Evolutionary conservation across 1,140 invertebrate genomes (phyloP).

Genomic region (Drosophila kohkoa): DNA sequence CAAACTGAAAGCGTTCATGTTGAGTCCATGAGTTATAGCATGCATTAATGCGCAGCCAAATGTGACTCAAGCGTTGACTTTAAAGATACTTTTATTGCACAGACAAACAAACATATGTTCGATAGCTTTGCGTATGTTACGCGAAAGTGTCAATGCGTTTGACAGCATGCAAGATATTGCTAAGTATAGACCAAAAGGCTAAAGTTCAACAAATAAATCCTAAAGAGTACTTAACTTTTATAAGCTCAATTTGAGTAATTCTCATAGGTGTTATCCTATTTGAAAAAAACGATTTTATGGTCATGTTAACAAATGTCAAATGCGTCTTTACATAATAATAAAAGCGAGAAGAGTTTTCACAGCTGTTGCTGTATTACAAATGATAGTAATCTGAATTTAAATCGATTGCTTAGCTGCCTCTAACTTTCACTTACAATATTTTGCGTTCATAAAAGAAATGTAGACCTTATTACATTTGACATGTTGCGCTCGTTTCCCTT

Average conservation of each 20-base stretch:
- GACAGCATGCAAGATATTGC: background rate
- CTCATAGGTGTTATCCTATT: too few relatives aligned
- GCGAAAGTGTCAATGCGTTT: conserved; percentile 11
- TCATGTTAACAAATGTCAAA: conserved; percentile 61
- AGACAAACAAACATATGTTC: conserved; percentile 3
- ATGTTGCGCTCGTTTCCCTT: conserved; percentile 63
- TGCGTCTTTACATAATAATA: conserved; percentile 62
- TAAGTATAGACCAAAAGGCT: conserved; percentile 12
- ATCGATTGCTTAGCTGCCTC: conserved; percentile 8
- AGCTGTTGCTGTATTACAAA: conserved; percentile 42
- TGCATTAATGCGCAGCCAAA: conserved; percentile 67
- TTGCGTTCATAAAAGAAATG: conserved; percentile 25
- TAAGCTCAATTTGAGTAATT: background rate
- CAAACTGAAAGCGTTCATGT: conserved; percentile 30
- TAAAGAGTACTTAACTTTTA: background rate
- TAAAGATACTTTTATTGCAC: background rate
- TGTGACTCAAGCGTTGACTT: conserved; percentile 26
- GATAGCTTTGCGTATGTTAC: conserved; percentile 7
- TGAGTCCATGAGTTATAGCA: conserved; percentile 65
- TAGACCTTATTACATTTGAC: conserved; percentile 81
- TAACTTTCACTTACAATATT: conserved; percentile 59
- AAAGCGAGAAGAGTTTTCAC: conserved; percentile 3
- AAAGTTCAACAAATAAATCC: background rate
- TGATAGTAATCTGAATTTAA: conserved; percentile 66
- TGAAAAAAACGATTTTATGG: conserved; percentile 5